Evolutionary conservation across 2,888 invertebrate species (phyloP).

Genomic region (Andrena chrysosceles): DNA sequence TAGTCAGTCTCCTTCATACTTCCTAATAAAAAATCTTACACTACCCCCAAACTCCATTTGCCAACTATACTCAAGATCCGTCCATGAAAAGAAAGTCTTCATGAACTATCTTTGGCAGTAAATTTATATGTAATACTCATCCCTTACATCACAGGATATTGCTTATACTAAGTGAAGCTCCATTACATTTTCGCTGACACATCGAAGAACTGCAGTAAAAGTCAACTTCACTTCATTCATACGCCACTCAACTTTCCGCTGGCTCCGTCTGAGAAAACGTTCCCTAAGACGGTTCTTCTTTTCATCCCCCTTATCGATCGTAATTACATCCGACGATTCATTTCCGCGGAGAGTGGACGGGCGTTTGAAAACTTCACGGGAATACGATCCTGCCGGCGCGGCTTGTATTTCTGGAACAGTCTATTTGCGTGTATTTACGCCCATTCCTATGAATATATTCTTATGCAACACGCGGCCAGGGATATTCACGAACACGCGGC

Average conservation of each 20-base stretch:
- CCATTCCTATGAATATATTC: constrained; percentile 39
- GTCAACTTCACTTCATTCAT: background rate
- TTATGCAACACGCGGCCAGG: constrained; percentile 21
- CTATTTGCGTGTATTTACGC: constrained; percentile 49
- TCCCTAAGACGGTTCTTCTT: background rate
- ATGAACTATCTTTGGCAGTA: too few relatives aligned
- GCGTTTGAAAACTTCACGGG: constrained; percentile 19
- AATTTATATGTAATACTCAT: too few relatives aligned
- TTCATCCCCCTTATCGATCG: background rate
- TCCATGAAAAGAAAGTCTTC: too few relatives aligned
- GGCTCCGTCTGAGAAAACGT: background rate
- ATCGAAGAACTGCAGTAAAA: background rate
- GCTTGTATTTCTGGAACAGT: constrained; percentile 38
- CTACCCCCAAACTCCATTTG: too few relatives aligned
- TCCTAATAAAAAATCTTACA: too few relatives aligned
- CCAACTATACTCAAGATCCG: too few relatives aligned
- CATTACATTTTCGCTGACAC: background rate
- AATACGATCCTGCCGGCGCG: constrained; percentile 35
- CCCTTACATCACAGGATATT: too few relatives aligned
- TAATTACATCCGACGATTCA: constrained; percentile 41
- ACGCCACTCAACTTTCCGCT: background rate
- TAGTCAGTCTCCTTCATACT: too few relatives aligned
- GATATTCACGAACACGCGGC: background rate
- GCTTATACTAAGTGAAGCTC: background rate
- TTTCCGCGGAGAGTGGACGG: background rate